Percentiles rank a stretch among this genome's conserved stretches.
These are phyloP conservation scores for Eledona agricola DNA, from an alignment of 2,888 invertebrate genomes.

Conservation along the genomic window DNA sequence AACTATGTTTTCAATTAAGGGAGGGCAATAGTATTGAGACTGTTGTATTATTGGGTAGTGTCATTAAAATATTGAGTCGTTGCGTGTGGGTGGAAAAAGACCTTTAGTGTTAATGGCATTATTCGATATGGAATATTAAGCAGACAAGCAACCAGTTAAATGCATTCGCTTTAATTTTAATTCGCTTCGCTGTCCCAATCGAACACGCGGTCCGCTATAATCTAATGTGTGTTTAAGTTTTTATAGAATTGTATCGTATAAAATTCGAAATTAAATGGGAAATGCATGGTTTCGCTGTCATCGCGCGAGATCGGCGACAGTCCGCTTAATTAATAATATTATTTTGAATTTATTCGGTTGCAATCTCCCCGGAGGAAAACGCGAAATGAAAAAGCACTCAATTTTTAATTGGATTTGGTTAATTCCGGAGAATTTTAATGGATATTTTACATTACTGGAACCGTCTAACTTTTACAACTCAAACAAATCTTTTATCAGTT, in stretches of 20 bases:
- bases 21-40: conserved; percentile 8
- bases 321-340: conserved; percentile 56
- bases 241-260: conserved; percentile 31
- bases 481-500: conserved; percentile 61
- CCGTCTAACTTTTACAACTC: conserved; percentile 60
- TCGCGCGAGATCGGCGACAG: conserved; percentile 52
- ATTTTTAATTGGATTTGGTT: conserved; percentile 65
- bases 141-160: conserved; percentile 45
- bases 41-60: conserved; percentile 14
- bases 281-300: conserved; percentile 39
- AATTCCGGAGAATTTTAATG: conserved; percentile 64
- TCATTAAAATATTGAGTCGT: conserved; percentile 13
- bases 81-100: conserved; percentile 4
- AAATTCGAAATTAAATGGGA: conserved; percentile 43
- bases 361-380: conserved; percentile 50
- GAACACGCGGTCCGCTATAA: conserved; percentile 31
- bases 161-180: conserved; percentile 45
- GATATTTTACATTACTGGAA: conserved; percentile 61
- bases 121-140: conserved; percentile 44
- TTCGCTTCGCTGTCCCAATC: conserved; percentile 29
- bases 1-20: too few relatives aligned
- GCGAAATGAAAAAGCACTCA: conserved; percentile 65
- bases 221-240: conserved; percentile 34
- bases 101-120: conserved; percentile 12
- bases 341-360: conserved; percentile 55